Evolutionary conservation across 2,888 invertebrate species (phyloP), one percentile per base, ranked within the genome.

Genomic region (Chloroclysta siterata): DNA sequence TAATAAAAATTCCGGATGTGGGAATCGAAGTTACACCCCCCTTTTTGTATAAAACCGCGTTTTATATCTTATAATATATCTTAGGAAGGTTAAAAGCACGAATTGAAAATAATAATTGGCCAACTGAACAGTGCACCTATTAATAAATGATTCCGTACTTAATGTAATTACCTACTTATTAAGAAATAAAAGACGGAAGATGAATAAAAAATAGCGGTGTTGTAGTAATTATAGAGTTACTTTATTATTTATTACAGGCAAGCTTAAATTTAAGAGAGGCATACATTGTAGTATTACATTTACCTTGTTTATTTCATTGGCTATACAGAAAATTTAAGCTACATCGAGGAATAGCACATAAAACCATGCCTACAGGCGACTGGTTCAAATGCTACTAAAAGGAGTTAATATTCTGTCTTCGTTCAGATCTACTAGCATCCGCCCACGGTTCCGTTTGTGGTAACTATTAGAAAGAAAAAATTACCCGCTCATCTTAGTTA

Each of bases 1-100:
- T 50, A 14, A 11, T 11, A n/a, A 42, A 28, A 28, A 11, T 15
- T 51, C 51, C 42, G 58, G 58, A 58, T 52, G 52, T 58, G 58
- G 58, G n/a, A 50, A 42, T 50, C 41, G 28, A 52, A 58, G n/a
- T 14, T 11, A 17, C 57, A 51, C 47, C 48, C 39, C 41, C 8
- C 14, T 17, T 14, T 46, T 53, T 48, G 53, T 53, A n/a, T 41
- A 41, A 50, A n/a, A 11, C 41, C 15, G 48, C 28, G n/a, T 50
- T 47, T 15, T n/a, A 29, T 29, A 46, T 2, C 22, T 47, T 54
- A 15, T 54, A 10, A n/a, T 14, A 41, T 42, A 28, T 1, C 29
- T 29, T 52, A 39, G 14, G 15, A 42, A 53, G 28, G 28, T 28
- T 14, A 42, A 42, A 28, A n/a, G 42, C 22, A 42, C 4, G 53